phyloP scores from a whole-genome alignment of 2,888 invertebrate genomes.

The Arenicola marina region DNA sequence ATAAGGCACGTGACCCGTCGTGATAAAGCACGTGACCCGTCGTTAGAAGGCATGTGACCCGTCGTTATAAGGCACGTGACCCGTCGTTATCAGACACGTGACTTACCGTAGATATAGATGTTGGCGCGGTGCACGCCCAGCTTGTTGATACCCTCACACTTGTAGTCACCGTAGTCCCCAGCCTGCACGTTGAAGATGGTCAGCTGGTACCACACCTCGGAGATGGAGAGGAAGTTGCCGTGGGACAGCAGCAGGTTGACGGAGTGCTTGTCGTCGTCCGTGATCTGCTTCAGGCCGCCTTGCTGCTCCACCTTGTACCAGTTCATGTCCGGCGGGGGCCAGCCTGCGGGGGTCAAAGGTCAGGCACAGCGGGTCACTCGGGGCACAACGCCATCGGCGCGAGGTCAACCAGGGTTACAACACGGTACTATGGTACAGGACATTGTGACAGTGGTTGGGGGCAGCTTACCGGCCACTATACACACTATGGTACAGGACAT shows the following conservation, averaged over 20 bases:
- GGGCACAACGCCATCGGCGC: too few relatives aligned
- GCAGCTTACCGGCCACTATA: too few relatives aligned
- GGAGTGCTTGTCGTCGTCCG: slow-evolving; percentile 51
- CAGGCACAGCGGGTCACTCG: too few relatives aligned
- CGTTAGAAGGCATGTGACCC: too few relatives aligned
- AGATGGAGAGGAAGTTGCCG: slow-evolving; percentile 40
- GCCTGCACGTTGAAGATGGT: slow-evolving; percentile 54
- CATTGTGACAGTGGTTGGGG: too few relatives aligned
- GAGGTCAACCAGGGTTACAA: too few relatives aligned
- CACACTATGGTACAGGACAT: too few relatives aligned
- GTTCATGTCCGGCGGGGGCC: slow-evolving; percentile 48
- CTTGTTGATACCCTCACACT: slow-evolving; percentile 49
- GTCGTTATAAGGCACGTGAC: too few relatives aligned
- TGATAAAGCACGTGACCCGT: too few relatives aligned
- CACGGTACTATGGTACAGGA: too few relatives aligned
- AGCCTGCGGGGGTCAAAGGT: slow-evolving; percentile 42
- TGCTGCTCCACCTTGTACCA: slow-evolving; percentile 43
- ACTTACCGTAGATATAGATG: slow-evolving; percentile 52
- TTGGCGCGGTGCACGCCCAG: slow-evolving; percentile 39
- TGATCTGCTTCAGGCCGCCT: slow-evolving; percentile 36
- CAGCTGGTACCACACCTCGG: slow-evolving; percentile 55
- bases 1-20: too few relatives aligned
- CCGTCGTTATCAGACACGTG: too few relatives aligned
- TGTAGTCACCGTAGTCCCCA: slow-evolving; percentile 51
- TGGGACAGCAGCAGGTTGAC: slow-evolving; percentile 50